A percentile compares a stretch with the other conserved stretches of the same genome.
These are phyloP conservation scores for Prostheceraeus crozeri DNA, from an alignment of 2,888 invertebrate species.

Conservation along the genomic window DNA sequence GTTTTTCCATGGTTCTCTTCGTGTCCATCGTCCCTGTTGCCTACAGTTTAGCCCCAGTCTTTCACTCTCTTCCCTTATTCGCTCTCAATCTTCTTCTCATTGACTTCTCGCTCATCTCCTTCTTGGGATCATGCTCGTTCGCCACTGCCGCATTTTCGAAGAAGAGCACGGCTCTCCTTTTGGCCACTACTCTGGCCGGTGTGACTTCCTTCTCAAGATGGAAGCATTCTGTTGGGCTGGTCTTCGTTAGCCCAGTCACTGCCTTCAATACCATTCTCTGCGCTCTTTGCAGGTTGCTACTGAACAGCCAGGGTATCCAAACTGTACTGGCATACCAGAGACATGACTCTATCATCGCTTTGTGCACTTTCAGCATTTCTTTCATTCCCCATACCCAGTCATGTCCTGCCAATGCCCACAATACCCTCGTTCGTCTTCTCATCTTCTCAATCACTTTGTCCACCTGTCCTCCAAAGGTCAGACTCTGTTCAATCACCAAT, in stretches of 20 bases:
- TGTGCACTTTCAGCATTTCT: slow-evolving; percentile 9
- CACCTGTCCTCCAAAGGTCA: slow-evolving; percentile 10
- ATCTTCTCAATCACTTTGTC: background rate
- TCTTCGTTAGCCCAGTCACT: slow-evolving; percentile 5
- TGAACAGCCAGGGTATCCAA: slow-evolving; percentile 23
- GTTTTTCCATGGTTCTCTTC: too few relatives aligned
- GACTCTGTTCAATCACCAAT: background rate
- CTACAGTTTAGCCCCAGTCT: too few relatives aligned
- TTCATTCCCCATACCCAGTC: slow-evolving; percentile 12
- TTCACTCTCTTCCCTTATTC: too few relatives aligned
- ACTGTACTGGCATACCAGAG: slow-evolving; percentile 16
- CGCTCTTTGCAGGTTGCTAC: background rate
- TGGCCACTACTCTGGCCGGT: slow-evolving; percentile 5
- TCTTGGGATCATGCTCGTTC: too few relatives aligned
- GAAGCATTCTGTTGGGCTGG: background rate
- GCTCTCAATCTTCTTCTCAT: too few relatives aligned
- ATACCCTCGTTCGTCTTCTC: background rate
- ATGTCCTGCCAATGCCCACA: slow-evolving; percentile 19
- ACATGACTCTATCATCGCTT: background rate
- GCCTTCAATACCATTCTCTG: slow-evolving; percentile 3
- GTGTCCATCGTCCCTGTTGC: too few relatives aligned
- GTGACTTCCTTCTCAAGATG: background rate
- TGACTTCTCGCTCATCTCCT: too few relatives aligned
- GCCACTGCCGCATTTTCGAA: slow-evolving; percentile 19
- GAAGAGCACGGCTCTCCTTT: slow-evolving; percentile 17